Conservation (phyloP, 2,113 vertebrate genomes). For the Carollia perspicillata region DNA sequence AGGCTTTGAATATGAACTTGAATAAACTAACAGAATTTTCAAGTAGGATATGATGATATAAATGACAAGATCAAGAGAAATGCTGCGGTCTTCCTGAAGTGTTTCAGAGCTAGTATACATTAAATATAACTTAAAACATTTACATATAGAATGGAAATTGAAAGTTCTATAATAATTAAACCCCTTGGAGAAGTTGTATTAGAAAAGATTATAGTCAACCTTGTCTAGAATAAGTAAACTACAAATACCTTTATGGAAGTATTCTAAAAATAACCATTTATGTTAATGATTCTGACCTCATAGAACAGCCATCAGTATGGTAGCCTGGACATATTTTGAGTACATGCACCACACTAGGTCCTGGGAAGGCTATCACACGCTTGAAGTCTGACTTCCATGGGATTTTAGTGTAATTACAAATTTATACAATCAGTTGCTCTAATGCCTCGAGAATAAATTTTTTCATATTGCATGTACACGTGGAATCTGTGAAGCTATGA, state of each 20-base stretch:
- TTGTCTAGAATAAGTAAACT: background rate
- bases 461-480: background rate
- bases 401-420: background rate
- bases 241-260: background rate
- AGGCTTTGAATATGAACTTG: background rate
- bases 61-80: background rate
- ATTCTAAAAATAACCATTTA: background rate
- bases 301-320: background rate
- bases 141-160: background rate
- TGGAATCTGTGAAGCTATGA: background rate
- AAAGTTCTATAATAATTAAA: background rate
- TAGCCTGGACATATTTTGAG: background rate
- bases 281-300: background rate
- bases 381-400: background rate
- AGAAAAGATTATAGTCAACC: background rate
- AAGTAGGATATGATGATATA: background rate
- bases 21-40: background rate
- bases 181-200: background rate
- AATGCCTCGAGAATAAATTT: background rate
- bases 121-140: slow-evolving; percentile 6
- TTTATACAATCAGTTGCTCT: background rate
- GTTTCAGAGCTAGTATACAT: background rate
- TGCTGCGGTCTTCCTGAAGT: background rate
- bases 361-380: background rate
- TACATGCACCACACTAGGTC: background rate